Percentiles rank a stretch among this genome's conserved stretches.
These are phyloP conservation scores for Calliopum simillimum DNA, from an alignment of 2,888 invertebrate genomes.

Conservation along the genomic window DNA sequence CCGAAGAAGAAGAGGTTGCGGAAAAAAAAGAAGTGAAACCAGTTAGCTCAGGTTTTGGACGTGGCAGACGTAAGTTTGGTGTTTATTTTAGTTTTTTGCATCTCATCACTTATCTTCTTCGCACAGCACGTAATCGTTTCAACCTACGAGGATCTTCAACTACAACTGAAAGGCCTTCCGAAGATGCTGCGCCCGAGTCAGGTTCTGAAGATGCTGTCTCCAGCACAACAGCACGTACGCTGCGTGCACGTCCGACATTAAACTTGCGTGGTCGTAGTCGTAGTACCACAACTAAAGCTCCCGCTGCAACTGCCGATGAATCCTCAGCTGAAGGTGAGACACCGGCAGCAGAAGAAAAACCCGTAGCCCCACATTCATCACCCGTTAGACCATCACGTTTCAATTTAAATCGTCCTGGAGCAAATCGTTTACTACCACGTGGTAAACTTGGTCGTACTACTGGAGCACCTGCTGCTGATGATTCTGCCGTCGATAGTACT, in stretches of 20 bases:
- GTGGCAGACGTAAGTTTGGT: slow-evolving; percentile 62
- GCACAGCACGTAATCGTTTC: slow-evolving; percentile 66
- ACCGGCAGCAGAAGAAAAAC: slow-evolving; percentile 53
- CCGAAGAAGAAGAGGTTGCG: slow-evolving; percentile 56
- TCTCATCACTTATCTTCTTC: not conserved
- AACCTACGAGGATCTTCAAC: slow-evolving; percentile 63
- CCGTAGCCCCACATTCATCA: slow-evolving; percentile 49
- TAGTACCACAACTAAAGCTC: slow-evolving; percentile 59
- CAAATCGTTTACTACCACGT: slow-evolving; percentile 62
- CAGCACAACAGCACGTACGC: slow-evolving; percentile 58
- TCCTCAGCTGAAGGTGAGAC: slow-evolving; percentile 47
- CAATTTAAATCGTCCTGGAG: slow-evolving; percentile 60
- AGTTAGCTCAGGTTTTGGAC: slow-evolving; percentile 57
- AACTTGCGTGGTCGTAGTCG: slow-evolving; percentile 63
- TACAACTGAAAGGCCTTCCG: slow-evolving; percentile 54
- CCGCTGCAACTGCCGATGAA: slow-evolving; percentile 44
- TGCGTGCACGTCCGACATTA: slow-evolving; percentile 62
- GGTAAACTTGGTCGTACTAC: slow-evolving; percentile 58
- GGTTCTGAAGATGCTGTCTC: slow-evolving; percentile 48
- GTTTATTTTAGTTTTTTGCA: not conserved
- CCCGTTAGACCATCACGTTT: slow-evolving; percentile 61
- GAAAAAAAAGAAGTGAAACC: slow-evolving; percentile 61
- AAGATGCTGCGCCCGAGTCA: slow-evolving; percentile 47
- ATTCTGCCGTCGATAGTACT: slow-evolving; percentile 59
- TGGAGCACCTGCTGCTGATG: slow-evolving; percentile 54